Conservation (phyloP, 2,113 vertebrate species). For the cattle (Bos taurus) region DNA sequence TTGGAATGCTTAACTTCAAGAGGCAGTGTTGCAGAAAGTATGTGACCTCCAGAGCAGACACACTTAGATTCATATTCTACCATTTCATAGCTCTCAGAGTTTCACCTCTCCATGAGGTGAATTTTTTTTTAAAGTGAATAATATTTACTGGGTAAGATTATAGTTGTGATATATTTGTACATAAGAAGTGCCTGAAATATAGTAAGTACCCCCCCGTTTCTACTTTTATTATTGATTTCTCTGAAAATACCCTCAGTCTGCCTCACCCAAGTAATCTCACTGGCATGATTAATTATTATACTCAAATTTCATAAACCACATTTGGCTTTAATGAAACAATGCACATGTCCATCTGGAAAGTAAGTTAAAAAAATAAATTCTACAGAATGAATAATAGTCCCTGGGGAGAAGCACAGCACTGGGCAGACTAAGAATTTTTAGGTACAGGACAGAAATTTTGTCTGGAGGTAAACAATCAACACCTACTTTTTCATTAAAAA, state of each 20-base stretch:
- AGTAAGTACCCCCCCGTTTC: neutral
- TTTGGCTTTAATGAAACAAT: constrained; percentile 66
- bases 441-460: constrained; percentile 19
- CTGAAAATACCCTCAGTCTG: neutral
- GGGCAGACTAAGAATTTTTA: constrained; percentile 18
- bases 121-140: neutral
- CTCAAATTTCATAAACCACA: constrained; percentile 60
- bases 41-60: neutral
- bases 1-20: neutral
- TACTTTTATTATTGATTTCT: constrained; percentile 13
- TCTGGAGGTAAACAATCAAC: constrained; percentile 10
- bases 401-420: constrained; percentile 1
- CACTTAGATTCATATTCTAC: neutral
- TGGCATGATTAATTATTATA: constrained; percentile 49
- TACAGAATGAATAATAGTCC: constrained; percentile 46
- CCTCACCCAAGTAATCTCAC: neutral
- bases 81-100: neutral
- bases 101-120: neutral
- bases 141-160: neutral
- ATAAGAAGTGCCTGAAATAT: neutral
- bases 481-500: constrained; percentile 43
- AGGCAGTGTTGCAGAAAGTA: neutral
- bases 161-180: neutral
- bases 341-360: constrained; percentile 56
- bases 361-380: constrained; percentile 57